Evolutionary conservation across 2,888 invertebrate species (phyloP).

Genomic region (Macrostomum cliftonense): DNA sequence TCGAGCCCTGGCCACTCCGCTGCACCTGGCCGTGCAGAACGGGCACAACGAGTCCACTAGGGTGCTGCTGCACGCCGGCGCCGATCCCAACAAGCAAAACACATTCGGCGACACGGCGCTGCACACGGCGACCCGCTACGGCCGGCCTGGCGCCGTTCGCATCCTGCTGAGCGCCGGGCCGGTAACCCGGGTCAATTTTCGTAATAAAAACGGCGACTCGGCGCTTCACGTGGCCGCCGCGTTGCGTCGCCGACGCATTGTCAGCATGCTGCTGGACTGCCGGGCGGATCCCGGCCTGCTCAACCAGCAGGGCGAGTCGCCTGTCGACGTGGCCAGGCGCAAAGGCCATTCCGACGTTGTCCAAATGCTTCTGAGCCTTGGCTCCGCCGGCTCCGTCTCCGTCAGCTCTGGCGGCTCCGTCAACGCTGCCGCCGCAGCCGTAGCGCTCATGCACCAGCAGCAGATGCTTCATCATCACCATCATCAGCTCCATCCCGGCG

Average conservation of each 20-base stretch:
- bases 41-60: conserved; percentile 85
- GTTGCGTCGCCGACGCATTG: conserved; percentile 73
- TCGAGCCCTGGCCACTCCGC: conserved; percentile 46
- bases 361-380: conserved; percentile 41
- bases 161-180: conserved; percentile 63
- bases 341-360: conserved; percentile 69
- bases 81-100: conserved; percentile 49
- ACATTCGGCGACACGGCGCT: conserved; percentile 72
- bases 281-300: conserved; percentile 52
- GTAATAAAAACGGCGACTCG: conserved; percentile 65
- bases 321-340: conserved; percentile 65
- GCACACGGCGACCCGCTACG: conserved; percentile 81
- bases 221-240: conserved; percentile 79
- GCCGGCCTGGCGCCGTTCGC: conserved; percentile 80
- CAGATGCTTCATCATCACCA: too few species aligned
- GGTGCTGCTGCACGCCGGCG: conserved; percentile 65
- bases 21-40: conserved; percentile 83
- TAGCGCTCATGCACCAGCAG: too few species aligned
- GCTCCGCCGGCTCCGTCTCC: too few species aligned
- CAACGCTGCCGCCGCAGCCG: too few species aligned
- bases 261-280: conserved; percentile 68
- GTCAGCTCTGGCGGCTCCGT: too few species aligned
- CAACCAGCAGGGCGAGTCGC: conserved; percentile 66
- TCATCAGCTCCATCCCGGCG: too few species aligned
- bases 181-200: conserved; percentile 16